Evolutionary conservation across 2,888 invertebrate genomes (phyloP), one percentile per base, ranked within the genome.

Genomic region (Scaptomyza caliginosa): DNA sequence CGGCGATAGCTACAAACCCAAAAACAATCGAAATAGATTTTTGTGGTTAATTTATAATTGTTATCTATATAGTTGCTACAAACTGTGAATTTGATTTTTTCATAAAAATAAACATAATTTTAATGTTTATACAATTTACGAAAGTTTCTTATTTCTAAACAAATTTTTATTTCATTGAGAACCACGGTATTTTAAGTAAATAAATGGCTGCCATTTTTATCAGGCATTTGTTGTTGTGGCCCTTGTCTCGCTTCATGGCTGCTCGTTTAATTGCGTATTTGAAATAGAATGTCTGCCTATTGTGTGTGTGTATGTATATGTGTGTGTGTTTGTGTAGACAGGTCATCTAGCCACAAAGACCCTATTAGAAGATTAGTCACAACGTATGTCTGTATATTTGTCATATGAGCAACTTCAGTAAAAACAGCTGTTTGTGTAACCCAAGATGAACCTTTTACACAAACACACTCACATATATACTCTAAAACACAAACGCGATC

Each of bases 361-460:
- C 58, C 60, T 46, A 69, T 81, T 43, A 58, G 64, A 70, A 56
- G 63, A 70, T 59, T 59, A 51, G 21, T 58, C 69, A 56, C 51
- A 34, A 3, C 4, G 24, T 13, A 1, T 10, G 26, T 16, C 4
- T 19, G 19, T 21, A 11, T 4, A 34, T 39, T 8, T 43, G 17
- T 5, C n/a, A 24, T 16, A 19, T 23, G 24, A 45, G 24, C 2
- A 30, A 40, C 21, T 60, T 39, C 11, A 40, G 7, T 1, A 16
- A 38, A 45, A 74, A 67, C 74, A 77, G 74, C 67, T 74, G 74
- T 72, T 45, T 24, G 10, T 60, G 46, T 51, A 66, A 62, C 38
- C 48, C n/a, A 38, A 50, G 60, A 51, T 28, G 26, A 23, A 45
- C 24, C 21, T 32, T 19, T 54, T 36, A 24, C 38, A 28, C 38